Evolutionary conservation across 2,113 vertebrate genomes (phyloP), one percentile per base, ranked within the genome.

Genomic region (Muntiacus muntjak): DNA sequence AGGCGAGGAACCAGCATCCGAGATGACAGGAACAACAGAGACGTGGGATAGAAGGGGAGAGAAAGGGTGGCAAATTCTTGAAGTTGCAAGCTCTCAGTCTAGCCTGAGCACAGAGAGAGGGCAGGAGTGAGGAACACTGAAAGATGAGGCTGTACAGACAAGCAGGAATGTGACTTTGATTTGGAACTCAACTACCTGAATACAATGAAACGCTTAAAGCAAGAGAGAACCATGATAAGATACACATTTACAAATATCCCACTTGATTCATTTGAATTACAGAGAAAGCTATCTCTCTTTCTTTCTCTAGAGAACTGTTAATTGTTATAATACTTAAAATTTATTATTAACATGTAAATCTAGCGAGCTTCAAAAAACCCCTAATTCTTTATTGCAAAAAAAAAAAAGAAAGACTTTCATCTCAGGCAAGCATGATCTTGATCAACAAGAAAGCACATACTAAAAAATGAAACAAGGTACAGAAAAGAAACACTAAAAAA

Each of bases 381-480:
- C 5, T 30, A 43, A 95, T 33, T 93, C 10, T 81, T 85, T 78
- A 60, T 83, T 52, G 23, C 30, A 23, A 52, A 74, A 40, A 89
- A 71, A n/a, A 74, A 76, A 15, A 45, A 45, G 15, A 47, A 50
- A 9, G n/a, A 0, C 5, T 95, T 82, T 84, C 87, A 47, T 92
- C 40, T 71, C 87, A 16, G 47, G 2, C 7, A 94, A 84, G 8
- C 16, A 40, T 84, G 6, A 16, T 93, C 85, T 88, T 76, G 33
- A 52, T 55, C n/a, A 55, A 97, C 67, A 92, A 94, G 71, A 96
- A 95, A 40, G 45, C 87, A 82, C 14, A 58, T 92, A 89, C 74
- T 43, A 76, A 96, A 94, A 86, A 96, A 45, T 16, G 85, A 93
- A 97, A 57, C 33, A 89, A 79, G 21, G n/a, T 45, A 86, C 9